phyloP scores from a whole-genome alignment of 37 sponge, comb jelly and placozoan species.

The Haliclona indistincta region DNA sequence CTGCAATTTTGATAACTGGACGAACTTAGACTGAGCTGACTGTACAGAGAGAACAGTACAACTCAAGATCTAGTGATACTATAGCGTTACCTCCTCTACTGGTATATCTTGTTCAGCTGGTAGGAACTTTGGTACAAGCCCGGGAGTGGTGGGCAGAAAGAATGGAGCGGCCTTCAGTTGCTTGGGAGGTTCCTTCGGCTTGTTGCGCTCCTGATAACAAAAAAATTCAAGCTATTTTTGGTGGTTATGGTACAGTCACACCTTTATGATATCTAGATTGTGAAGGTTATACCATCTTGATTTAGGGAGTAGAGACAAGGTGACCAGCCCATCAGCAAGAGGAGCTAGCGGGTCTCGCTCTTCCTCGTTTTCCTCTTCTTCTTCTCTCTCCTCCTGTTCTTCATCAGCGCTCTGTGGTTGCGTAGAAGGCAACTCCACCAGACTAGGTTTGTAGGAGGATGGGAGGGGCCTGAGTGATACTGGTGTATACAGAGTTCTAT shows the following conservation, averaged over 20 bases:
- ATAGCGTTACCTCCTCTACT: constrained; percentile 9
- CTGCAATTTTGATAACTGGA: constrained; percentile 40
- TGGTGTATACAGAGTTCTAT: constrained; percentile 75
- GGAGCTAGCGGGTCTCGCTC: constrained; percentile 20
- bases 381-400: constrained; percentile 18
- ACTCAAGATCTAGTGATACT: neutral
- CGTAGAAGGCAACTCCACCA: constrained; percentile 35
- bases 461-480: constrained; percentile 82
- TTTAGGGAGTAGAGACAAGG: constrained; percentile 78
- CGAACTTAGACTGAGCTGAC: constrained; percentile 36
- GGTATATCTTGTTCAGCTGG: constrained; percentile 26
- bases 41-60: constrained; percentile 1
- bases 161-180: constrained; percentile 86
- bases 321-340: constrained; percentile 62
- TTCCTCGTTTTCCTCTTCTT: neutral
- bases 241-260: constrained; percentile 10
- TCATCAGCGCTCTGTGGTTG: constrained; percentile 16
- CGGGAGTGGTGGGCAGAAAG: constrained; percentile 89
- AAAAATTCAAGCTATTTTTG: neutral
- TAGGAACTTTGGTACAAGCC: constrained; percentile 62
- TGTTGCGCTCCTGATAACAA: constrained; percentile 73
- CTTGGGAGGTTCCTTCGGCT: constrained; percentile 89
- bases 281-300: constrained; percentile 85
- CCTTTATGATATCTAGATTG: constrained; percentile 86
- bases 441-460: constrained; percentile 23